Conservation (phyloP, 1,140 invertebrate genomes). For the Neotoxoptera formosana region DNA sequence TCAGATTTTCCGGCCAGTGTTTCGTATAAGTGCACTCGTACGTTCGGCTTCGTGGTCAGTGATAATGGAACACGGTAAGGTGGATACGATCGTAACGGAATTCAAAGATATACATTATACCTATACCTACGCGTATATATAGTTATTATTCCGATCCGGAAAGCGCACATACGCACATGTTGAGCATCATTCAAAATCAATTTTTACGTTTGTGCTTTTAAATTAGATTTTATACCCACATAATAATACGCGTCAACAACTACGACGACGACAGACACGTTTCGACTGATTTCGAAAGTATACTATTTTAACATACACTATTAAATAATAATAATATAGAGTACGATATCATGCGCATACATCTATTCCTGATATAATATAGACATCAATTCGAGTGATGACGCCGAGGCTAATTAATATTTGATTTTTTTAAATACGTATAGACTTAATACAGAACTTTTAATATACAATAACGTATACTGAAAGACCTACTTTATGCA, state of each 20-base stretch:
- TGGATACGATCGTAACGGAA: not conserved
- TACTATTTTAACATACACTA: not conserved
- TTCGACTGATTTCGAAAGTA: not conserved
- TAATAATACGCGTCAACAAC: not conserved
- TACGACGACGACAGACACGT: not conserved
- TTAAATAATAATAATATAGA: too few species aligned
- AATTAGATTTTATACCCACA: not conserved
- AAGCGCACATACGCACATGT: not conserved
- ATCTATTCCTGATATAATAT: not conserved
- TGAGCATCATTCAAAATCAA: not conserved
- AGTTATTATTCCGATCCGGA: not conserved
- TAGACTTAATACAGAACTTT: not conserved
- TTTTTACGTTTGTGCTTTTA: not conserved
- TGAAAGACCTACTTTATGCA: not conserved
- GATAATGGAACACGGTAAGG: constrained; percentile 34
- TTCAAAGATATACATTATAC: not conserved
- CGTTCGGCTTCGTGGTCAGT: not conserved
- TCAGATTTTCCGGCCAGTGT: not conserved
- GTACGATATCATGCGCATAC: not conserved
- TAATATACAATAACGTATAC: not conserved
- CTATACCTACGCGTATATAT: not conserved
- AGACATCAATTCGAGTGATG: not conserved
- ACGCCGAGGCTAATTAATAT: not conserved
- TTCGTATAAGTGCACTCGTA: not conserved
- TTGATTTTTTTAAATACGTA: not conserved